These are phyloP conservation scores for Asarcornis scutulata DNA, from an alignment of 2,113 vertebrate genomes.

Conservation along the genomic window DNA sequence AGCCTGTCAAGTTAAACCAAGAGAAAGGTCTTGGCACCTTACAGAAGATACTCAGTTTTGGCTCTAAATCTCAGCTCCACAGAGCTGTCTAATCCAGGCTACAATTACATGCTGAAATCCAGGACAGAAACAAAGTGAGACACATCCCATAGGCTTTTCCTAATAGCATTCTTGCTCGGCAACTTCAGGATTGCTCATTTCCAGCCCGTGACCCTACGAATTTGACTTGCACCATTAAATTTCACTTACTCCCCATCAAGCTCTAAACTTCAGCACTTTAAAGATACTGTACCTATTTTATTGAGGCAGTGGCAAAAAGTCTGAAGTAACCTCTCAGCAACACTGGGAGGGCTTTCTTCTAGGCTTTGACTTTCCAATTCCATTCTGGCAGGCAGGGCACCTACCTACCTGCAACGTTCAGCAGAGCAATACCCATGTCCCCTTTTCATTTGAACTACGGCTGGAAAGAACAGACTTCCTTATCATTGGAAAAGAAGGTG, in stretches of 20 bases:
- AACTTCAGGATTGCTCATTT: neutral
- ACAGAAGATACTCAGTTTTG: neutral
- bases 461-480: neutral
- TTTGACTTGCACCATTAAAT: neutral
- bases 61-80: neutral
- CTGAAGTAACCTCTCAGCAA: neutral
- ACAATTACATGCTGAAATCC: neutral
- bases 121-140: neutral
- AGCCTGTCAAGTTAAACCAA: neutral
- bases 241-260: neutral
- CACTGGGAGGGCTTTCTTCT: neutral
- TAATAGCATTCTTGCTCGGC: neutral
- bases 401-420: neutral
- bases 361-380: neutral
- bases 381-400: neutral
- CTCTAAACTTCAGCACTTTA: neutral
- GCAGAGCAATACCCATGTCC: no score
- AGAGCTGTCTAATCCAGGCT: neutral
- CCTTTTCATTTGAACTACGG: neutral
- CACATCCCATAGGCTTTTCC: neutral
- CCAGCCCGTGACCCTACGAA: neutral
- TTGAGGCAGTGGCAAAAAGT: neutral
- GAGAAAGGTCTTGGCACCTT: neutral
- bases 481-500: neutral
- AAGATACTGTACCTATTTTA: neutral